phyloP scores from a whole-genome alignment of 2,113 vertebrate genomes.

The Gambusia affinis region DNA sequence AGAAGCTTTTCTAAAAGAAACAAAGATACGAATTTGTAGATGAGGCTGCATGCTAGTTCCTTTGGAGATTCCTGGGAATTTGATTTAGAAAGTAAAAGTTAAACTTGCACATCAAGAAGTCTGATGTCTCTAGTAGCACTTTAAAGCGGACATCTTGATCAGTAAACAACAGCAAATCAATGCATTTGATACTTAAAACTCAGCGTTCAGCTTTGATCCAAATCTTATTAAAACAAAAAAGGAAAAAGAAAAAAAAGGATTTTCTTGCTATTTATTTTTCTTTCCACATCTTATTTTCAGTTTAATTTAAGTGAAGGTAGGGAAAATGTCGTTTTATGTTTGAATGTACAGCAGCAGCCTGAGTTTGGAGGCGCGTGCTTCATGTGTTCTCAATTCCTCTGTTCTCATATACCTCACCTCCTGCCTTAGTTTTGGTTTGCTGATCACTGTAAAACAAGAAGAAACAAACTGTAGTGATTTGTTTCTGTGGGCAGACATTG shows the following conservation, averaged over 20 bases:
- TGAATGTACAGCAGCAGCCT: constrained; percentile 44
- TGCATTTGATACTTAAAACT: constrained; percentile 27
- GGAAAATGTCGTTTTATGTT: constrained; percentile 29
- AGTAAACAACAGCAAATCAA: constrained; percentile 3
- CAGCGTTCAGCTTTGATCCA: constrained; percentile 71
- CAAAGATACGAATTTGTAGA: constrained; percentile 25
- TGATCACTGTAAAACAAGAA: constrained; percentile 81
- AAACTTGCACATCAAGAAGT: constrained; percentile 38
- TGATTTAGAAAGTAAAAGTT: constrained; percentile 9
- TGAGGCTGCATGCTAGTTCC: constrained; percentile 36
- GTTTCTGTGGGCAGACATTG: constrained; percentile 80
- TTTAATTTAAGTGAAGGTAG: constrained; percentile 56
- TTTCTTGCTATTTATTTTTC: constrained; percentile 16
- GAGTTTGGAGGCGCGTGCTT: constrained; percentile 49
- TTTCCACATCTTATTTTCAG: constrained; percentile 33
- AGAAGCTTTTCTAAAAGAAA: not conserved
- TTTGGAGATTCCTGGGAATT: constrained; percentile 10
- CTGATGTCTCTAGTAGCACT: constrained; percentile 41
- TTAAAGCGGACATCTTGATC: constrained; percentile 31
- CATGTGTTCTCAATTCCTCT: constrained; percentile 51
- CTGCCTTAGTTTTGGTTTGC: constrained; percentile 83
- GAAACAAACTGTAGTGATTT: constrained; percentile 79
- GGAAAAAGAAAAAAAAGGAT: not conserved
- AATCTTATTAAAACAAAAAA: constrained; percentile 26
- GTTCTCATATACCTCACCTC: constrained; percentile 86